These are phyloP conservation scores for Paelopatides confundens DNA, from an alignment of 53 echinoderm and acorn worm species.

Conservation along the genomic window DNA sequence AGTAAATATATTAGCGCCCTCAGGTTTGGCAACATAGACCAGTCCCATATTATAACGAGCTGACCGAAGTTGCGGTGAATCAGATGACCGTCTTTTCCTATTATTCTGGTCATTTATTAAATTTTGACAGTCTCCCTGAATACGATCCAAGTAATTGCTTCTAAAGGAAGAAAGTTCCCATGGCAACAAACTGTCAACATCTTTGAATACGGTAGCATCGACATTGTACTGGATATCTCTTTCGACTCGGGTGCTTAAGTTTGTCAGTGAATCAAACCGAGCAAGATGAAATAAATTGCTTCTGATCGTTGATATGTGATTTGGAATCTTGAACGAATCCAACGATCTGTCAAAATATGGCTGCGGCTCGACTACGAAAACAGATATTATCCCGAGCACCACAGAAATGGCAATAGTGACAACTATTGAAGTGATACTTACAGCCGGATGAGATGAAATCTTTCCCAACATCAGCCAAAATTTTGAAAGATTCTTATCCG, in stretches of 20 bases:
- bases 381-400: slow-evolving; percentile 57
- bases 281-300: slow-evolving; percentile 72
- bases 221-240: neutral
- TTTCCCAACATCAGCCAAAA: slow-evolving; percentile 71
- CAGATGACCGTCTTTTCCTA: neutral
- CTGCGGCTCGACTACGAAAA: slow-evolving; percentile 70
- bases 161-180: neutral
- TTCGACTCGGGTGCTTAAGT: neutral
- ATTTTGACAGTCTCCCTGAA: too few species aligned
- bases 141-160: too few species aligned
- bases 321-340: slow-evolving; percentile 90
- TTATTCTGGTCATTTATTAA: too few species aligned
- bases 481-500: slow-evolving; percentile 39
- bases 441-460: slow-evolving; percentile 59
- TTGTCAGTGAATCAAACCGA: slow-evolving; percentile 41
- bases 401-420: slow-evolving; percentile 52
- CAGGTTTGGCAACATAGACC: slow-evolving; percentile 83
- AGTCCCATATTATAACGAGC: slow-evolving; percentile 70
- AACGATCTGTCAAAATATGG: slow-evolving; percentile 94
- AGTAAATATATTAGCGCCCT: slow-evolving; percentile 84
- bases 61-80: neutral
- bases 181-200: neutral
- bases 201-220: neutral
- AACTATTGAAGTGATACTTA: slow-evolving; percentile 64
- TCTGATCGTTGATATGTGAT: slow-evolving; percentile 79